Evolutionary conservation across 2,797 vertebrate genomes (phyloP), one percentile per base, ranked within the genome.

Genomic region (Microchirus variegatus): DNA sequence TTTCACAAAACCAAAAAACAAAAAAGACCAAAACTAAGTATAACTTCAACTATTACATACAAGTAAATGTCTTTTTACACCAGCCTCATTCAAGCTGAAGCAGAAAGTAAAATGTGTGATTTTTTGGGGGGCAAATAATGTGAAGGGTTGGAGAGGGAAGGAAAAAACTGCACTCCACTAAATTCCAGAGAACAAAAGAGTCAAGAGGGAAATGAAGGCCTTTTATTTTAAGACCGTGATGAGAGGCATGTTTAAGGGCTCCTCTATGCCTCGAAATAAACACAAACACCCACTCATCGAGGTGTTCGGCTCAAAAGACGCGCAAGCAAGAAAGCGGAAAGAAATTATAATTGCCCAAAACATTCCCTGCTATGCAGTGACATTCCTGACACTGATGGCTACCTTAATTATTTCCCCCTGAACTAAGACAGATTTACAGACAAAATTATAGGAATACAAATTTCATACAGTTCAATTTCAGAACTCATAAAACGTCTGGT

Each of bases 231-330:
- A 53, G 59, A 52, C 65, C 17, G 59, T 22, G 72, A 81, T 63
- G 52, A 75, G 69, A 81, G 80, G 78, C 35, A 35, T 31, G 71
- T 70, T 67, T 46, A 55, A 73, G 74, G 64, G 59, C 78, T 71
- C 75, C 75, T 82, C 70, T 62, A 60, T 4, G 65, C 46, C 73
- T 81, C 14, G 31, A 73, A 83, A 84, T 81, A 86, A 85, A 80
- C 81, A 77, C 57, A 71, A 73, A 86, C 80, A 84, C 75, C 79
- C 67, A 70, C 82, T 83, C 67, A 43, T 65, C 51, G 60, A 81
- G 77, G 77, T 75, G 73, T 69, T 82, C 16, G 14, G 53, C 55
- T 77, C 58, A 65, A 83, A 82, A 73, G 54, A 69, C 35, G 42
- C 53, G 68, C 14, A 0, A 48, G 70, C 54, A 18, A 10, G 11